phyloP scores from a whole-genome alignment of 2,113 vertebrate genomes.

The Petaurus breviceps region DNA sequence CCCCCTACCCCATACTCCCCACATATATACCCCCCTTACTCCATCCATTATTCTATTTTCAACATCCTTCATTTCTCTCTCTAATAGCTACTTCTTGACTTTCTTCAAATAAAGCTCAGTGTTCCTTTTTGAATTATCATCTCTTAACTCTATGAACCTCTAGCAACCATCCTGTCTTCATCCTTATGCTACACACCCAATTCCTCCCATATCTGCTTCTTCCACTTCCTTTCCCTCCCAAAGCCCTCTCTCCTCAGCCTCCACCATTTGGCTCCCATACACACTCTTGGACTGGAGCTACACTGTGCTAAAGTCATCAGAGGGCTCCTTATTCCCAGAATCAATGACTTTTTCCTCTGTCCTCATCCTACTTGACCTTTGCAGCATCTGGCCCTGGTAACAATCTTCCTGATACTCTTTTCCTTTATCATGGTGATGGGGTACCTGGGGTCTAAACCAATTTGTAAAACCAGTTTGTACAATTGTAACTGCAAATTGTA shows the following conservation, averaged over 20 bases:
- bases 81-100: no score
- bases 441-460: no score
- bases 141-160: neutral
- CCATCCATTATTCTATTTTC: no score
- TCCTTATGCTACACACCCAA: neutral
- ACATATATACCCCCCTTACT: neutral
- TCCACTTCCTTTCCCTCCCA: neutral
- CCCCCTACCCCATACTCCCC: neutral
- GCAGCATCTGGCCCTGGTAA: neutral
- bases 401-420: neutral
- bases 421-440: no score
- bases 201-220: neutral
- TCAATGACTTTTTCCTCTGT: neutral
- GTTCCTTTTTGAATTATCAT: neutral
- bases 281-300: neutral
- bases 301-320: neutral
- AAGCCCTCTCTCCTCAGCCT: neutral
- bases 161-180: neutral
- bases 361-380: neutral
- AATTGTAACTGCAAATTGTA: no score
- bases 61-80: no score
- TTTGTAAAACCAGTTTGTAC: no score
- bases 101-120: neutral
- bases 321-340: neutral
- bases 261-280: neutral